phyloP scores from a whole-genome alignment of 2,797 vertebrate genomes.

The Tympanoctomys barrerae region DNA sequence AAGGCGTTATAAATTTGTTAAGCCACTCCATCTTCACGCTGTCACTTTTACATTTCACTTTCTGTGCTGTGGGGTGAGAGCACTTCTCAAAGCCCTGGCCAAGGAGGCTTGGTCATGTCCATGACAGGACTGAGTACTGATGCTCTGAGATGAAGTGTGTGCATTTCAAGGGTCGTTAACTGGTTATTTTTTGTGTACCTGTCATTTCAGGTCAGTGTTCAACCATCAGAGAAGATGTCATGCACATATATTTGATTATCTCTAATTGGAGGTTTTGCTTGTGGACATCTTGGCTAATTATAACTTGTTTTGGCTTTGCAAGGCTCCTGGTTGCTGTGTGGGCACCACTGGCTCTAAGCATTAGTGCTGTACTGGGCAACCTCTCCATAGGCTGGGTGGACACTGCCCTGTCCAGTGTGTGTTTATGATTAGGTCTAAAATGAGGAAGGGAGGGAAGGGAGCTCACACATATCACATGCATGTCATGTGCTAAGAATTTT shows the following conservation, averaged over 20 bases:
- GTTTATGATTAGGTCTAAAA: not conserved
- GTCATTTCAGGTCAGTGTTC: slow-evolving; percentile 7
- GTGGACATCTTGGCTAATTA: slow-evolving; percentile 30
- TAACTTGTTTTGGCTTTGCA: not conserved
- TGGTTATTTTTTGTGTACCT: slow-evolving; percentile 58
- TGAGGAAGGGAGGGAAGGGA: not conserved
- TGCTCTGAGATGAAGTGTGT: slow-evolving; percentile 8
- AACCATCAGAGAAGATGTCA: slow-evolving; percentile 32
- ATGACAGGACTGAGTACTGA: not conserved
- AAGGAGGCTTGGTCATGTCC: not conserved
- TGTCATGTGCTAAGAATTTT: not conserved
- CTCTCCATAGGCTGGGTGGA: not conserved
- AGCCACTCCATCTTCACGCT: not conserved
- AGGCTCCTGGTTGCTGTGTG: not conserved
- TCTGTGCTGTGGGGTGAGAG: not conserved
- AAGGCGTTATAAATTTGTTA: not conserved
- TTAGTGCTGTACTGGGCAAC: not conserved
- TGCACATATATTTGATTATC: not conserved
- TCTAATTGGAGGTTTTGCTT: not conserved
- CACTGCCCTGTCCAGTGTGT: not conserved
- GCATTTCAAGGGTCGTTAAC: slow-evolving; percentile 64
- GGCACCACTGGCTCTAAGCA: not conserved
- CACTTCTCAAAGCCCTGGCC: not conserved
- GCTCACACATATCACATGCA: not conserved
- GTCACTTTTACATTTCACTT: not conserved